Percentiles rank a stretch among this genome's conserved stretches.
These are phyloP conservation scores for Sarcoramphus papa DNA, from an alignment of 2,797 vertebrate genomes.

Conservation along the genomic window DNA sequence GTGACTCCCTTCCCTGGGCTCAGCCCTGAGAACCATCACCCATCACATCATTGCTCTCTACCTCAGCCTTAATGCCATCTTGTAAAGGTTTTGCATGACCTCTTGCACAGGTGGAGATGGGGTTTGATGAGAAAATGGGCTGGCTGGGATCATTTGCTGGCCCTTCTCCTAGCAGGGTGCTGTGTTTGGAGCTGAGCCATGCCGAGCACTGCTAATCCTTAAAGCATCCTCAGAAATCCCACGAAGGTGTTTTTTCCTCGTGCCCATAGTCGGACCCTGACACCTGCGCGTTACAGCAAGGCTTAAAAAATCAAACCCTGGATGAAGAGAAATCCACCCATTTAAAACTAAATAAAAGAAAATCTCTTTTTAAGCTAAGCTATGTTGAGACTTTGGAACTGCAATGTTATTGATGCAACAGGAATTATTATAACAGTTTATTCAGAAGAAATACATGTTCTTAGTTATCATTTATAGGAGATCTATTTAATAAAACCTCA, in stretches of 20 bases:
- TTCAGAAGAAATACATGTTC: background rate
- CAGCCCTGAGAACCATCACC: fast-evolving
- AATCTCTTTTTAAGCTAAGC: background rate
- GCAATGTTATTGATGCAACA: background rate
- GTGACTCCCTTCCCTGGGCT: background rate
- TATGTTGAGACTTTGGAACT: background rate
- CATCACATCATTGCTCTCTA: fast-evolving
- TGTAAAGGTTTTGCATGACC: background rate
- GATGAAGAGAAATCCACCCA: background rate
- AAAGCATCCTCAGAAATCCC: background rate
- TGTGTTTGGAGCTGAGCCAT: background rate
- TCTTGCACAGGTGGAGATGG: background rate
- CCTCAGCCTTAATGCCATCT: background rate
- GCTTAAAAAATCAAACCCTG: background rate
- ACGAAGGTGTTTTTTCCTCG: fast-evolving
- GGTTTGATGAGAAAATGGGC: background rate
- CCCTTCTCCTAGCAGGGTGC: background rate
- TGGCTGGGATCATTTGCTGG: background rate
- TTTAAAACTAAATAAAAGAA: background rate
- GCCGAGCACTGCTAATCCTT: background rate
- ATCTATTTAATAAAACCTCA: background rate
- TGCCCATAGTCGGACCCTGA: background rate
- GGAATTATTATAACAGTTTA: background rate
- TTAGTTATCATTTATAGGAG: background rate
- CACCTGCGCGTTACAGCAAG: background rate